Evolutionary conservation across 2,113 vertebrate species (phyloP).

Genomic region (Zeus faber): DNA sequence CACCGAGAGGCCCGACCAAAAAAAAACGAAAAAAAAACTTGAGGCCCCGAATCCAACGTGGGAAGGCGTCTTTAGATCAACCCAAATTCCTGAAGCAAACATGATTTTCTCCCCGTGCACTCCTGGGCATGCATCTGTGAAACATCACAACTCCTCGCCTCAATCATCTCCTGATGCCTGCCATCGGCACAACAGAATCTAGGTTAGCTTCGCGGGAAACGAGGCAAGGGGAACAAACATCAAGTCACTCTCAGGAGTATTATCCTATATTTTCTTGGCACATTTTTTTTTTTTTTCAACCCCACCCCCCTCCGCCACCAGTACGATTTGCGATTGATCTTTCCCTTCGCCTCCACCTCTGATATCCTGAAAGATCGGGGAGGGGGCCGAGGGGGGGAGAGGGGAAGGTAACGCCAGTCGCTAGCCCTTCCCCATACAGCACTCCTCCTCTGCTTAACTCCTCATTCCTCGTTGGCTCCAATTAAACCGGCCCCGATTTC

Average conservation of each 20-base stretch:
- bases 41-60: too few species aligned
- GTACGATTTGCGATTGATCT: too few species aligned
- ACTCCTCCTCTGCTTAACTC: slow-evolving; percentile 9
- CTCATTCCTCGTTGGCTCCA: slow-evolving; percentile 32
- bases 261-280: slow-evolving; percentile 43
- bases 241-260: slow-evolving; percentile 39
- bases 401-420: slow-evolving; percentile 35
- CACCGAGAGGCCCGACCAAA: too few species aligned
- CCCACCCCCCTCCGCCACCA: too few species aligned
- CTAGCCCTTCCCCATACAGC: background rate
- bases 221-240: slow-evolving; percentile 38
- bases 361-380: slow-evolving; percentile 40
- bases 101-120: slow-evolving; percentile 32
- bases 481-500: slow-evolving; percentile 48
- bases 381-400: slow-evolving; percentile 27
- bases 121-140: slow-evolving; percentile 23
- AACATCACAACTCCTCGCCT: slow-evolving; percentile 25
- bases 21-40: too few species aligned
- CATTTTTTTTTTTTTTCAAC: slow-evolving; percentile 33
- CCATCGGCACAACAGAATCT: slow-evolving; percentile 26
- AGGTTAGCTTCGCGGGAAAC: slow-evolving; percentile 43
- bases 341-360: slow-evolving; percentile 29
- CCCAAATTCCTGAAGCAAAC: slow-evolving; percentile 20
- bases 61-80: too few species aligned
- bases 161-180: slow-evolving; percentile 22